phyloP scores from a whole-genome alignment of 2,797 vertebrate genomes.

The Pseudotriccus pelzelni region DNA sequence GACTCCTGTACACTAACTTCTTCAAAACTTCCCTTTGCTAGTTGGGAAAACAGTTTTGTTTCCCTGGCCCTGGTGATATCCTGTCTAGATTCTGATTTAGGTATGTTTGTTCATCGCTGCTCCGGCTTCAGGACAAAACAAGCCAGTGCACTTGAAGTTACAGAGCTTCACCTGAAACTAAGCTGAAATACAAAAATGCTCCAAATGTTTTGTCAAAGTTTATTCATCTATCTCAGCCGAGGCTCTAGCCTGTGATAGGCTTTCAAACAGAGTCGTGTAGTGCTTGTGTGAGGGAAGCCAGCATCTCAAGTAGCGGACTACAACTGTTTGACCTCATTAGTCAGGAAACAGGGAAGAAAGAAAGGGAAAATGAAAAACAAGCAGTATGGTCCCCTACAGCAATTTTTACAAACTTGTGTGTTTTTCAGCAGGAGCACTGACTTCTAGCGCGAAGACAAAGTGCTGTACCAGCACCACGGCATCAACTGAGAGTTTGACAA shows the following conservation, averaged over 20 bases:
- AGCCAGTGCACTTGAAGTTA: background rate
- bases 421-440: conserved; percentile 3
- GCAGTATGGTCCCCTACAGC: background rate
- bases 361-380: background rate
- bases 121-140: background rate
- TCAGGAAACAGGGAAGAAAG: background rate
- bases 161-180: background rate
- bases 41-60: background rate
- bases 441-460: background rate
- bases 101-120: accelerated
- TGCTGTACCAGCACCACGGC: background rate
- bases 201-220: background rate
- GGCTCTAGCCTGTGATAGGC: background rate
- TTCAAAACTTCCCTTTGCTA: background rate
- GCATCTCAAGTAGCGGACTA: background rate
- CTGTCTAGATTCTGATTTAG: background rate
- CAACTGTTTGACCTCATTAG: background rate
- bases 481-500: background rate
- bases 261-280: background rate
- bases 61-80: background rate
- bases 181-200: background rate
- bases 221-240: background rate
- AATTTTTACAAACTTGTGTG: background rate
- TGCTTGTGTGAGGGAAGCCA: background rate
- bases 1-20: background rate